These are phyloP conservation scores for Prosapia bicincta DNA, from an alignment of 2,888 invertebrate species.

Conservation along the genomic window DNA sequence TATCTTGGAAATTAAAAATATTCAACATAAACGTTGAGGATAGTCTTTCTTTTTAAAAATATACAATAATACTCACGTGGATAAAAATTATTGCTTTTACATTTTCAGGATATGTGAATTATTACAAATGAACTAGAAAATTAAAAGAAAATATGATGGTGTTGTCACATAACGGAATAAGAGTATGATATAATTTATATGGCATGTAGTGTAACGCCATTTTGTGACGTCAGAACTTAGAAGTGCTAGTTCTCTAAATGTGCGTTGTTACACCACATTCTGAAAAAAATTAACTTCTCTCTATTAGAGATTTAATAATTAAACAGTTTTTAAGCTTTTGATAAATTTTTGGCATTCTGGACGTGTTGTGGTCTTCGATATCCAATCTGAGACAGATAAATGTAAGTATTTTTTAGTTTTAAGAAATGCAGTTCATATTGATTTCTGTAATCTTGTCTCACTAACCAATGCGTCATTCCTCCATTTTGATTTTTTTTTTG, in stretches of 20 bases:
- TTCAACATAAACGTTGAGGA: too few species aligned
- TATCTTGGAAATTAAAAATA: too few species aligned
- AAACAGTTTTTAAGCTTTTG: neutral
- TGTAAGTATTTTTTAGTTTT: conserved; percentile 10
- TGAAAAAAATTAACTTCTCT: neutral
- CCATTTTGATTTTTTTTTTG: neutral
- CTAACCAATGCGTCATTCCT: neutral
- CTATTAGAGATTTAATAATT: neutral
- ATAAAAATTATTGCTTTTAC: too few species aligned
- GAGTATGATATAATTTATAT: neutral
- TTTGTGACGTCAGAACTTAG: neutral
- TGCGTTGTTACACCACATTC: neutral
- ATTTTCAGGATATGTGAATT: too few species aligned
- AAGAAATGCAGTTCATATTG: neutral
- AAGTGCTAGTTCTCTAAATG: too few species aligned
- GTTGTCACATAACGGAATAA: too few species aligned
- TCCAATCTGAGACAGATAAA: conserved; percentile 5
- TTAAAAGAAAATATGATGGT: too few species aligned
- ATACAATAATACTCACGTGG: too few species aligned
- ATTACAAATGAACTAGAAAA: too few species aligned
- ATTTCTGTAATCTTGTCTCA: neutral
- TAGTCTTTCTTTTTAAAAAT: too few species aligned
- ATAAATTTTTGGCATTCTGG: conserved; percentile 8
- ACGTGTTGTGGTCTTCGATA: conserved; percentile 11
- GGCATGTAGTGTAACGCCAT: neutral